Evolutionary conservation across 2,113 vertebrate species (phyloP).

Genomic region (Clarias macrocephalus): DNA sequence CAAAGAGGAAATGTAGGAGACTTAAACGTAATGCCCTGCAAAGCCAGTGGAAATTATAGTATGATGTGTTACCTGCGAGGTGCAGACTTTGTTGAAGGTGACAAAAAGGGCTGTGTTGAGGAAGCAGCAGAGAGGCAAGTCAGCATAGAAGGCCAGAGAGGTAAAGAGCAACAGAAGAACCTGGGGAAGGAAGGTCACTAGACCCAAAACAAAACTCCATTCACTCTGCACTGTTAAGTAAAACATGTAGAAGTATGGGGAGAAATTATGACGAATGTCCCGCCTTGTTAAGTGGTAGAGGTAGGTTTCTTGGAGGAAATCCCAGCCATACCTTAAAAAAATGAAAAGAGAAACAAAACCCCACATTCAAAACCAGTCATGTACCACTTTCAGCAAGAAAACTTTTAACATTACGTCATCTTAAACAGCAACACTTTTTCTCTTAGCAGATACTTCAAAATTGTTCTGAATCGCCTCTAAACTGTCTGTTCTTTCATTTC

Average conservation of each 20-base stretch:
- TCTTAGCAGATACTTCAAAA: too few relatives aligned
- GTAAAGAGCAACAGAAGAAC: conserved; percentile 74
- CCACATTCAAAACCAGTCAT: neutral
- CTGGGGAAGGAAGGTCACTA: conserved; percentile 87
- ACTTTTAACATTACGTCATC: too few relatives aligned
- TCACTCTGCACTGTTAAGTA: conserved; percentile 87
- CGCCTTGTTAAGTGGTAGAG: conserved; percentile 89
- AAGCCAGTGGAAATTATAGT: neutral
- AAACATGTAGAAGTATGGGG: conserved; percentile 95
- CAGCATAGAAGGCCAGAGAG: conserved; percentile 78
- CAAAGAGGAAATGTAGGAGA: neutral
- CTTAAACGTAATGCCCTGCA: neutral
- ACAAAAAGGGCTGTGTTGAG: conserved; percentile 89
- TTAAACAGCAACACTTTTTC: too few relatives aligned
- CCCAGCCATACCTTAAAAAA: conserved; percentile 80
- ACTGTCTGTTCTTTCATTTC: too few relatives aligned
- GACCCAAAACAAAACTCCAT: conserved; percentile 79
- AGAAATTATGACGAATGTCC: conserved; percentile 96
- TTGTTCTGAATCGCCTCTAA: too few relatives aligned
- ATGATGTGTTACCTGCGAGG: conserved; percentile 79
- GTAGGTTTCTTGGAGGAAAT: conserved; percentile 89
- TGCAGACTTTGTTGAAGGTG: conserved; percentile 98
- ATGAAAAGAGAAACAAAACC: neutral
- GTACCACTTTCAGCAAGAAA: too few relatives aligned
- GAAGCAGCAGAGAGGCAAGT: conserved; percentile 89